Evolutionary conservation across 1,140 invertebrate species (phyloP), one percentile per base, ranked within the genome.

Genomic region (Drosophila micromelanica): DNA sequence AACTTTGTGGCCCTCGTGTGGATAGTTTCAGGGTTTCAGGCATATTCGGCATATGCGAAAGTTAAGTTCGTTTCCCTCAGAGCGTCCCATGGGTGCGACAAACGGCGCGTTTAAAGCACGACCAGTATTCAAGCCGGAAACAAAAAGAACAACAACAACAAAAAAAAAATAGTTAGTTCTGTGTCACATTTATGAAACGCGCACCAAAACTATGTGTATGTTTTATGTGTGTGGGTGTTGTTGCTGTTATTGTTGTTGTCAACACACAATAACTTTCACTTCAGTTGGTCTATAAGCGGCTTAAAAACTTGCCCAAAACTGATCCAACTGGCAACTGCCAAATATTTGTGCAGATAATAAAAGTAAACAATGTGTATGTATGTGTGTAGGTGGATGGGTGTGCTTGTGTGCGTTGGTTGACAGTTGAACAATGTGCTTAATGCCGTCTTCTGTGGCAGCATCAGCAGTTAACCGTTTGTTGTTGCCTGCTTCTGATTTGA

Each of bases 321-420:
- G 59, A 67, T 62, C 12, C 56, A 69, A 67, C 57, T 63, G 73
- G 51, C 69, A 75, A 75, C 81, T 82, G 80, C 52, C 64, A 87
- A 87, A 87, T 87, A 87, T 87, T 82, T 89, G 84, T 61, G 60
- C 67, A 89, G 79, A 87, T 87, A 87, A 87, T 87, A 76, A 87
- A 87, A 87, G 75, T 82, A n/a, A n/a, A n/a, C n/a, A n/a, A n/a
- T n/a, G n/a, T n/a, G n/a, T n/a, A n/a, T n/a, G n/a, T n/a, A n/a
- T n/a, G n/a, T n/a, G n/a, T n/a, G n/a, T n/a, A n/a, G n/a, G n/a
- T 61, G 48, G 56, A 37, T 32, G 32, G 38, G 9, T 32, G 38
- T 13, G 20, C 35, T n/a, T 56, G 13, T 61, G 40, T 23, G 49
- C 27, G 38, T 45, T 49, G 59, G 55, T 68, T 43, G 35, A 30